A percentile compares a stretch with the other conserved stretches of the same genome.
phyloP scores from a whole-genome alignment of 2,797 vertebrate genomes.

The Gambusia yucatana region DNA sequence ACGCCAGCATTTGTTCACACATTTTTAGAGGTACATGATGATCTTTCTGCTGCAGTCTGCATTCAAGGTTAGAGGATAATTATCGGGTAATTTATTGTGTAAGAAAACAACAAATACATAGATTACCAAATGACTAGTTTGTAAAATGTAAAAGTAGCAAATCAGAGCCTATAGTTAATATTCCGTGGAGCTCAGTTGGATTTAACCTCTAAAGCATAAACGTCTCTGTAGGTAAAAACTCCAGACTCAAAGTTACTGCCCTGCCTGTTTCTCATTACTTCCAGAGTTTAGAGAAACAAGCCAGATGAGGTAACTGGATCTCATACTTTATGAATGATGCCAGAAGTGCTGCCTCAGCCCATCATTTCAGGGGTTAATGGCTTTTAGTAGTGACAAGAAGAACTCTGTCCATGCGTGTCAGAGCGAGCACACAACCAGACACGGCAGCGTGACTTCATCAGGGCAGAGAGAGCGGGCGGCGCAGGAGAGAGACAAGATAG shows the following conservation, averaged over 20 bases:
- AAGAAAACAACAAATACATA: not conserved
- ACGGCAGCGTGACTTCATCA: conserved; percentile 59
- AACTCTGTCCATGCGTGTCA: conserved; percentile 19
- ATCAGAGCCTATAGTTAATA: not conserved
- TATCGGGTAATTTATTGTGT: not conserved
- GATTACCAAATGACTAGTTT: not conserved
- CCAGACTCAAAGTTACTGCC: not conserved
- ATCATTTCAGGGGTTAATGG: conserved; percentile 42
- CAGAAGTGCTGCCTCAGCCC: not conserved
- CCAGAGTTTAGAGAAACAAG: conserved; percentile 11
- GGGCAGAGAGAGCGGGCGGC: conserved; percentile 33
- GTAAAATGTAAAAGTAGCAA: conserved; percentile 3
- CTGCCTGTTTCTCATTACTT: conserved; percentile 4
- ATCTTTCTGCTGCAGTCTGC: not conserved
- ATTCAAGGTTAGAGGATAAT: not conserved
- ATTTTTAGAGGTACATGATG: not conserved
- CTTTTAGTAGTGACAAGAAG: conserved; percentile 26
- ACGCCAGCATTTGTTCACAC: not conserved
- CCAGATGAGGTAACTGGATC: conserved; percentile 31
- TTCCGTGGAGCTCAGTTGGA: not conserved
- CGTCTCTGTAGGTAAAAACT: not conserved
- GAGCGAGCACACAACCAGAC: conserved; percentile 18
- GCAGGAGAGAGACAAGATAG: conserved; percentile 28
- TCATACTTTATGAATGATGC: conserved; percentile 54
- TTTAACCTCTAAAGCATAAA: not conserved